A percentile compares a stretch with the other conserved stretches of the same genome.
Conservation (phyloP, 2,113 vertebrate genomes). For the Gorilla gorilla region DNA sequence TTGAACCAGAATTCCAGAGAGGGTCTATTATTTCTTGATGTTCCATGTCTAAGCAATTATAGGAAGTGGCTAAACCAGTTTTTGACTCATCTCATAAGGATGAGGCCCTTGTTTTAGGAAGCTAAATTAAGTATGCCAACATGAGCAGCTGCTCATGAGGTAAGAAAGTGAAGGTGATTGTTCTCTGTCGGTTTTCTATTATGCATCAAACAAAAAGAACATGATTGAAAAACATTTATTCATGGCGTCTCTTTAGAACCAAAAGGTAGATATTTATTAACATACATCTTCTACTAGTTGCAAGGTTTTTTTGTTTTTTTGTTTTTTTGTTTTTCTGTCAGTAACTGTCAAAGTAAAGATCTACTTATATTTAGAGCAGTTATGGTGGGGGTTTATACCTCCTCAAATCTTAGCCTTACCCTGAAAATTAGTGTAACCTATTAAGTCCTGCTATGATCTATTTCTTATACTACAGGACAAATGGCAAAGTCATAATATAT, state of each 20-base stretch:
- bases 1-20: background rate
- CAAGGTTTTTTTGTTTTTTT: slow-evolving; percentile 35
- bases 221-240: slow-evolving; percentile 68
- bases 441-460: slow-evolving; percentile 50
- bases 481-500: slow-evolving; percentile 62
- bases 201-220: slow-evolving; percentile 70
- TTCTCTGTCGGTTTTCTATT: slow-evolving; percentile 51
- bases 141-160: slow-evolving; percentile 59
- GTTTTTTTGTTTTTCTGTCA: slow-evolving; percentile 54
- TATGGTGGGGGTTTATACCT: slow-evolving; percentile 50
- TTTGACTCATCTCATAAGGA: slow-evolving; percentile 12
- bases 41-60: background rate
- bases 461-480: slow-evolving; percentile 62
- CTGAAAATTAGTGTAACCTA: slow-evolving; percentile 40
- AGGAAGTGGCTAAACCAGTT: background rate
- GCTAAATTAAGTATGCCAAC: slow-evolving; percentile 44
- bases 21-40: slow-evolving; percentile 8
- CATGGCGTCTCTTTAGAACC: slow-evolving; percentile 56
- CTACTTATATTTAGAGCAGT: slow-evolving; percentile 61
- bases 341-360: slow-evolving; percentile 68
- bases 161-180: slow-evolving; percentile 51
- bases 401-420: slow-evolving; percentile 52
- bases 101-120: background rate
- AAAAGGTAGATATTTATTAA: slow-evolving; percentile 75
- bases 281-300: slow-evolving; percentile 57